Percentiles rank a stretch among this genome's conserved stretches.
phyloP scores from a whole-genome alignment of 2,888 invertebrate genomes.

The Tipula lateralis region DNA sequence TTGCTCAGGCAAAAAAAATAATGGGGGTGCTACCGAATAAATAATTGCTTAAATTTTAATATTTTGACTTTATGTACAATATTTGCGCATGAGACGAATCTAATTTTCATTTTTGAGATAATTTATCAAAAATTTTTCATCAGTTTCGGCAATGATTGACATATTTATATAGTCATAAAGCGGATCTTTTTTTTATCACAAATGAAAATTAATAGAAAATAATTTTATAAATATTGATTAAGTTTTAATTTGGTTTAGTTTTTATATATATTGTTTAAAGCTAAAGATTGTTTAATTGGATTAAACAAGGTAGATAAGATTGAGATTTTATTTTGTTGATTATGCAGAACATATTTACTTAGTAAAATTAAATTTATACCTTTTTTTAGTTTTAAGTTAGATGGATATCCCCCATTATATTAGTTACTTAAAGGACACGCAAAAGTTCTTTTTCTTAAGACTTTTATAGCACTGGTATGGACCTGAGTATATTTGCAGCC shows the following conservation, averaged over 20 bases:
- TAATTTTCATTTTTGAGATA: not conserved
- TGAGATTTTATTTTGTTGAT: not conserved
- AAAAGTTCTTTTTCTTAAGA: too few species aligned
- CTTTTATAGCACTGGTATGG: too few species aligned
- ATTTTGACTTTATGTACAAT: not conserved
- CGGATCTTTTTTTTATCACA: not conserved
- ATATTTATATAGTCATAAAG: not conserved
- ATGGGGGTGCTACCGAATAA: not conserved
- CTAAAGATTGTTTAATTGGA: not conserved
- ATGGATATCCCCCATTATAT: too few species aligned
- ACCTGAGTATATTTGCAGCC: too few species aligned
- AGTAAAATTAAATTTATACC: too few species aligned
- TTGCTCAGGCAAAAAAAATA: not conserved
- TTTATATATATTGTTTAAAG: not conserved
- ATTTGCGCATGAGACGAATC: not conserved
- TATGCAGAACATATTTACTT: not conserved
- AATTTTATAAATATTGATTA: not conserved
- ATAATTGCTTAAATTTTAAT: not conserved
- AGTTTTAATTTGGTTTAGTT: not conserved
- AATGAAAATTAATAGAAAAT: not conserved
- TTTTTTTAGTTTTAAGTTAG: too few species aligned
- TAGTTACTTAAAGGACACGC: too few species aligned
- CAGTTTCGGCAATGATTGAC: not conserved
- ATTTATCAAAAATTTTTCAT: not conserved
- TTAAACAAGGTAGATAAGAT: not conserved